Evolutionary conservation across 2,888 invertebrate genomes (phyloP), one percentile per base, ranked within the genome.

Genomic region (Nomada fabriciana): DNA sequence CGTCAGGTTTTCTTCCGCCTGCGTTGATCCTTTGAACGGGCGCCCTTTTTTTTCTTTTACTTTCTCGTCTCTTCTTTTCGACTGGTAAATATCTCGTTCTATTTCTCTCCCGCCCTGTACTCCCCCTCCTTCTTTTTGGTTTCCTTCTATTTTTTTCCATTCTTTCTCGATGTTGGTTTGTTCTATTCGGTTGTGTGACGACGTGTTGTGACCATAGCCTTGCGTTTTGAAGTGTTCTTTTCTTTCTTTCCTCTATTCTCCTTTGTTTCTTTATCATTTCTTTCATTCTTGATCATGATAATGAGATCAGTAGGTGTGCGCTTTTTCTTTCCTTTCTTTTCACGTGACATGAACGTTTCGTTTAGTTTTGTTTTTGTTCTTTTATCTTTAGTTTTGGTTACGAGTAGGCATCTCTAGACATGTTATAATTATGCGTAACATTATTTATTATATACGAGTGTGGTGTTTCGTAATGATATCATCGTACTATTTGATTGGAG

Each of bases 221-320:
- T 84, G 75, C 72, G 79, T 82, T 80, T 76, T 57, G 64, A 29
- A 71, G 74, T 71, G 50, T 80, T 60, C 11, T 15, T 47, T 10
- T 10, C 47, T 13, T 47, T 15, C 15, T 47, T 47, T 47, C 15
- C 15, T 15, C 15, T 47, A 5, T 36, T 36, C 36, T 36, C 36
- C 36, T 36, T 36, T 36, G 36, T 36, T 36, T 36, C 36, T 36
- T 36, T 36, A 36, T 36, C 36, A 36, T 36, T 36, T 47, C 15
- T 47, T 47, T 47, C 47, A 75, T 43, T 69, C n/a, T 74, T 70
- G 80, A 76, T 73, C 75, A 75, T 77, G 79, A 82, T 77, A 11
- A 70, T 47, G 15, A 47, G 71, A 43, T 80, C 65, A 74, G 87
- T 87, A 87, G 87, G 82, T 87, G 65, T 87, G 86, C 78, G 86